Base-by-base conservation (phyloP, 2,797 vertebrate species). In the Pseudochaenichthys georgianus region DNA sequence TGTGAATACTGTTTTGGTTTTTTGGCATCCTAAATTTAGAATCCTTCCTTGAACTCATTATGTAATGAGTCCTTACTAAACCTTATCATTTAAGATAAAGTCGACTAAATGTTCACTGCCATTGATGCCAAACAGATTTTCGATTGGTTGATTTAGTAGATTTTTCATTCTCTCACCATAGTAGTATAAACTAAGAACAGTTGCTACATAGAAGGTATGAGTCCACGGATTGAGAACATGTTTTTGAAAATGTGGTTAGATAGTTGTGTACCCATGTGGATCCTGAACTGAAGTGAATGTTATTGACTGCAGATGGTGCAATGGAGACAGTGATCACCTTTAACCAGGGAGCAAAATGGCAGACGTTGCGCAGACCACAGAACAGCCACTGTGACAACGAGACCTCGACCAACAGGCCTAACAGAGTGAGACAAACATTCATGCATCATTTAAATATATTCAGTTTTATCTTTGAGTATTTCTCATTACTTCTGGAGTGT, bases 241-340 rank as follows among this genome's bases (percentile, higher is more conserved):
- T 52, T 69, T 63, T 21, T 10, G 2, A n/a, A 60, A 63, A 23
- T 13, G 28, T 28, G 8, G 34, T 38, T 38, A 1, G 8, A 38
- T 38, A 38, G 6, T 38, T 38, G 34, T 38, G 34, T 10, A 51
- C 43, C 42, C 19, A 2, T 9, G 16, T 48, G 13, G 9, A 12
- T 28, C 28, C 3, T 53, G 3, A 41, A 51, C 9, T 10, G 12
- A 48, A 31, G 10, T 9, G 19, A 41, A 52, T n/a, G 13, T 53
- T 5, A 12, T 2, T 45, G 10, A 45, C 13, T 54, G 50, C 88
- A 99, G 98, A 97, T 67, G 94, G 92, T 54, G 94, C 93, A 2
- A 95, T 97, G 84, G 95, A 97, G 90, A 98, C 96, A 0, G 95
- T 98, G 60, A 96, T 98, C 90, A 96, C 96, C 1, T 99, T 97